phyloP scores from a whole-genome alignment of 2,888 invertebrate genomes.

The Polymixis lichenea region DNA sequence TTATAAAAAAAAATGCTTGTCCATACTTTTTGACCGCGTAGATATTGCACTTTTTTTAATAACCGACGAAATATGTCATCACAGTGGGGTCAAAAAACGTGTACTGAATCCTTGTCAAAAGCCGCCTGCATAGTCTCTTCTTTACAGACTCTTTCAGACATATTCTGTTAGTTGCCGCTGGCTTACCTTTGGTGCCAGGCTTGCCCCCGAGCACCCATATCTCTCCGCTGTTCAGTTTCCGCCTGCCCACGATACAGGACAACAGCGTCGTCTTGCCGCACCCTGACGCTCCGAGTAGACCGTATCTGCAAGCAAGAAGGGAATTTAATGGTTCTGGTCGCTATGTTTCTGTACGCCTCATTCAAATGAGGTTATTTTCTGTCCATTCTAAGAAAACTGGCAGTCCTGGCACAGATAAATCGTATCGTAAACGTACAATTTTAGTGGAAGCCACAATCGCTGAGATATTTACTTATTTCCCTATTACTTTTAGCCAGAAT shows the following conservation, averaged over 20 bases:
- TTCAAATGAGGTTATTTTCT: too few species aligned
- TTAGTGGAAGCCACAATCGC: too few species aligned
- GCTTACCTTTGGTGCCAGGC: conserved; percentile 94
- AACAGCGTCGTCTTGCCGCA: conserved; percentile 99
- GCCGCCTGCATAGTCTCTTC: neutral
- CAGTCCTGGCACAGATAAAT: neutral
- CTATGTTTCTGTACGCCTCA: too few species aligned
- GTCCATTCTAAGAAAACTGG: too few species aligned
- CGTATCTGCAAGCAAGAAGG: conserved; percentile 93
- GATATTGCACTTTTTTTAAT: too few species aligned
- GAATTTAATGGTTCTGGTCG: neutral
- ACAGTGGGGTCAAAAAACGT: too few species aligned
- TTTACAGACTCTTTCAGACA: neutral
- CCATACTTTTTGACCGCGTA: too few species aligned
- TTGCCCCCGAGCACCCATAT: conserved; percentile 97
- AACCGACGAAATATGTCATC: too few species aligned
- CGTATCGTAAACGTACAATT: too few species aligned
- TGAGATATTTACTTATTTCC: too few species aligned
- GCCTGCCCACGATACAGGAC: conserved; percentile 97
- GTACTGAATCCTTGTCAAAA: too few species aligned
- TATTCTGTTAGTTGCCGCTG: neutral
- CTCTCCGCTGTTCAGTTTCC: conserved; percentile 96
- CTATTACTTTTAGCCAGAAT: neutral
- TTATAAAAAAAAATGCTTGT: too few species aligned
- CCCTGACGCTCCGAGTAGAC: conserved; percentile 98